Evolutionary conservation across 2,113 vertebrate species (phyloP), one percentile per base, ranked within the genome.

Genomic region (Ailurus styani): DNA sequence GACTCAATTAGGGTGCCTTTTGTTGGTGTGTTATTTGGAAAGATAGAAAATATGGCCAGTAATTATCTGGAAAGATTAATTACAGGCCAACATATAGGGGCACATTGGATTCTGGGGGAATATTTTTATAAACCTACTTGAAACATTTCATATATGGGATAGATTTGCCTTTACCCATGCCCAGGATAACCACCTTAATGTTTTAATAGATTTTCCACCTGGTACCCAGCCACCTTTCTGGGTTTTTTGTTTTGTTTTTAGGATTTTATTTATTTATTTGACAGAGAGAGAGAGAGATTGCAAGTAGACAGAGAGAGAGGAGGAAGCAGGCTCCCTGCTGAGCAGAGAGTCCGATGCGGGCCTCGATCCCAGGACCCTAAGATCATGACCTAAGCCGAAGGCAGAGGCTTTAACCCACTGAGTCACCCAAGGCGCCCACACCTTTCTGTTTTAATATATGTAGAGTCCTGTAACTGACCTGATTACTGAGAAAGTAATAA

Each of bases 1-100:
- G 93, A 91, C 83, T 85, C 60, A 96, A 82, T 93, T 94, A 95
- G 73, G 15, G 23, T 90, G 37, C 83, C 50, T 88, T 97, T 82
- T 87, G 47, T 70, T 97, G 91, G 20, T 17, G 78, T 57, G 25
- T 31, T 68, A 78, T 77, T 90, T 89, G 78, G 57, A 81, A 97
- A 93, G 62, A 78, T 23, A 50, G 78, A 88, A 94, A 89, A 86
- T 23, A 42, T 81, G 78, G 5, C 12, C 82, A 68, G 42, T 90
- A 84, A 90, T 82, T 77, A 73, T 42, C 57, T 94, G 72, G 86
- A 66, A 95, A 66, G 62, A 70, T 73, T 62, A 91, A 25, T 25
- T 17, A 82, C 6, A 27, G 6, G 10, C 29, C 40, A 31, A 66
- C 66, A 20, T 29, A 50, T n/a, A 31, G 77, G 31, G 47, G 50